Evolutionary conservation across 2,797 vertebrate species (phyloP).

Genomic region (Tangara arthus): DNA sequence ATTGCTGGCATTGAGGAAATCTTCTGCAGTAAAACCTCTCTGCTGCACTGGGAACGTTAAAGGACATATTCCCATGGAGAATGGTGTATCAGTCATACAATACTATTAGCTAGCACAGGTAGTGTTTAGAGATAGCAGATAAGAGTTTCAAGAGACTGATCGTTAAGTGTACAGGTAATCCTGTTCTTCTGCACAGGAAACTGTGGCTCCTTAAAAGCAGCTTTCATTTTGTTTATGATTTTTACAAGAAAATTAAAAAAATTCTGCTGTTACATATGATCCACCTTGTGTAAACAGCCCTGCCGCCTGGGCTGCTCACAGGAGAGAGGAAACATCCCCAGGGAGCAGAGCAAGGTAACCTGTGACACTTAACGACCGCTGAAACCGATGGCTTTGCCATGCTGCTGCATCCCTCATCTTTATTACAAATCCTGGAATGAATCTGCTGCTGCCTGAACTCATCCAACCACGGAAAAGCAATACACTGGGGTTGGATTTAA

Average conservation of each 20-base stretch:
- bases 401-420: neutral
- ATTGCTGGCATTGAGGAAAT: conserved; percentile 37
- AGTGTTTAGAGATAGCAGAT: conserved; percentile 40
- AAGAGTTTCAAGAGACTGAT: conserved; percentile 27
- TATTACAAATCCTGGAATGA: neutral
- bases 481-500: neutral
- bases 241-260: neutral
- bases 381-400: neutral
- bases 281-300: neutral
- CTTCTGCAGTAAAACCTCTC: conserved; percentile 21
- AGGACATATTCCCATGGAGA: conserved; percentile 46
- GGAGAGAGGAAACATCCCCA: neutral
- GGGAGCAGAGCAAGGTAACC: neutral
- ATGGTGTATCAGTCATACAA: neutral
- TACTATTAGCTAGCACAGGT: neutral
- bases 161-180: conserved; percentile 50
- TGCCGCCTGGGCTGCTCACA: neutral
- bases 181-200: neutral
- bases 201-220: neutral
- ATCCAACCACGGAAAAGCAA: neutral
- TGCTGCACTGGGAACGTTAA: conserved; percentile 30
- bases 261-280: neutral
- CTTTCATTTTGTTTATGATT: neutral
- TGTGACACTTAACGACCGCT: accelerated
- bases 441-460: neutral